phyloP scores from a whole-genome alignment of 2,888 invertebrate species.

The Timema cristinae region DNA sequence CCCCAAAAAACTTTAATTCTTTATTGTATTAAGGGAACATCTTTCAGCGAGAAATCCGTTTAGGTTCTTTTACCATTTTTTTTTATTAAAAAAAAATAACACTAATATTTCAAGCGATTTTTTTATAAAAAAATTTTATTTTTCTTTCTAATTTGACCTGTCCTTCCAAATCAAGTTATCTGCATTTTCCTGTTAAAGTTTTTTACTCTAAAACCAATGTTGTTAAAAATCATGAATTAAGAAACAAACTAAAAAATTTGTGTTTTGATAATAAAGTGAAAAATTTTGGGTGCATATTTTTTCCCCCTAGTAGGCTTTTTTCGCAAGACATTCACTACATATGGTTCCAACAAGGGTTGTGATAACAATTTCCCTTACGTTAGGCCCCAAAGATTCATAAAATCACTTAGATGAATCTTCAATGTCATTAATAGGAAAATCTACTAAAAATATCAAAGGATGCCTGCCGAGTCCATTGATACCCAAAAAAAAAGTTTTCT shows the following conservation, averaged over 20 bases:
- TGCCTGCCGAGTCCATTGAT: conserved; percentile 1
- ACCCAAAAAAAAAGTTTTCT: neutral
- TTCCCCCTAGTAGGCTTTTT: neutral
- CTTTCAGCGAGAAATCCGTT: neutral
- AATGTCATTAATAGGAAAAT: neutral
- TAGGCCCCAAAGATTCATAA: neutral
- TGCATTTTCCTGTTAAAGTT: neutral
- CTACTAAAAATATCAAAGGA: neutral
- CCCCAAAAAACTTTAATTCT: neutral
- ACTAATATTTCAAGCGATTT: neutral
- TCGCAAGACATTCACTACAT: conserved; percentile 2
- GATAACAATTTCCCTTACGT: neutral
- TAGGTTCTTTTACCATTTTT: neutral
- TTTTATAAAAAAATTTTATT: neutral
- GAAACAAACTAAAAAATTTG: neutral
- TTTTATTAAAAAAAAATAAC: neutral
- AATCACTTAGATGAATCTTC: neutral
- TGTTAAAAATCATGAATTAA: neutral
- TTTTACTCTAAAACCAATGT: neutral
- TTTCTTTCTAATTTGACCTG: neutral
- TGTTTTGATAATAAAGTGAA: neutral
- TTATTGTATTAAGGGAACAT: neutral
- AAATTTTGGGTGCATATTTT: neutral
- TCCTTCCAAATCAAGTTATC: neutral
- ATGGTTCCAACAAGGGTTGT: neutral